A percentile compares a stretch with the other conserved stretches of the same genome.
Conservation (phyloP, 2,797 vertebrate genomes). For the Hemibagrus guttatus region DNA sequence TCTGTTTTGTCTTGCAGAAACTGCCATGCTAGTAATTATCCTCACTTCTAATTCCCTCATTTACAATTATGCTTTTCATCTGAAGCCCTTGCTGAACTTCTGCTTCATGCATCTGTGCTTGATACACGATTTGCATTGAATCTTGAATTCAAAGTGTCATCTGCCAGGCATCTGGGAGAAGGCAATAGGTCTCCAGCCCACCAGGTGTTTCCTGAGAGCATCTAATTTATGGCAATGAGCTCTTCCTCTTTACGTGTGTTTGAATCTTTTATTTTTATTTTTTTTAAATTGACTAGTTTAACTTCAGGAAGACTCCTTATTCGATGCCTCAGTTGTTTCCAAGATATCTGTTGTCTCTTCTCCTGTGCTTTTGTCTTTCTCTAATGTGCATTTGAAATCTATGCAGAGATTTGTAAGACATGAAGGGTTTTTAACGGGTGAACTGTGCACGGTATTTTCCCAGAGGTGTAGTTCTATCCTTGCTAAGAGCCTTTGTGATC, state of each 20-base stretch:
- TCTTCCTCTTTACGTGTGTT: neutral
- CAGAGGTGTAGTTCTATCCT: neutral
- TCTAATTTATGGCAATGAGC: neutral
- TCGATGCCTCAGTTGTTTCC: neutral
- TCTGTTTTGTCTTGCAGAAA: neutral
- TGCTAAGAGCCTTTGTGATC: neutral
- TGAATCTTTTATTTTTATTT: slow-evolving; percentile 9
- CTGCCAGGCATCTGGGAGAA: slow-evolving; percentile 8
- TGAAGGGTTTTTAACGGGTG: neutral
- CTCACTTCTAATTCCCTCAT: neutral
- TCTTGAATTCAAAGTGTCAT: neutral
- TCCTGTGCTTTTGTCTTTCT: neutral
- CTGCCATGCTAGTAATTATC: slow-evolving; percentile 7
- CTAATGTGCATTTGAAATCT: neutral
- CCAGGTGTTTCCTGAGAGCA: neutral
- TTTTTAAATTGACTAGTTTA: slow-evolving; percentile 19
- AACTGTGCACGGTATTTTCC: neutral
- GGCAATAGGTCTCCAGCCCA: neutral
- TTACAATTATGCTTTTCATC: slow-evolving; percentile 1
- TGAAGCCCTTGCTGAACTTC: neutral
- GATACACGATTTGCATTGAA: neutral
- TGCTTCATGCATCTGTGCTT: slow-evolving; percentile 3
- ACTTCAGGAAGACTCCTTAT: neutral
- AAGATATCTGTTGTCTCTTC: neutral
- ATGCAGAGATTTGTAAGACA: neutral